A percentile compares a stretch with the other conserved stretches of the same genome.
Conservation (phyloP, 2,888 invertebrate genomes). For the Podotricha telesiphe region DNA sequence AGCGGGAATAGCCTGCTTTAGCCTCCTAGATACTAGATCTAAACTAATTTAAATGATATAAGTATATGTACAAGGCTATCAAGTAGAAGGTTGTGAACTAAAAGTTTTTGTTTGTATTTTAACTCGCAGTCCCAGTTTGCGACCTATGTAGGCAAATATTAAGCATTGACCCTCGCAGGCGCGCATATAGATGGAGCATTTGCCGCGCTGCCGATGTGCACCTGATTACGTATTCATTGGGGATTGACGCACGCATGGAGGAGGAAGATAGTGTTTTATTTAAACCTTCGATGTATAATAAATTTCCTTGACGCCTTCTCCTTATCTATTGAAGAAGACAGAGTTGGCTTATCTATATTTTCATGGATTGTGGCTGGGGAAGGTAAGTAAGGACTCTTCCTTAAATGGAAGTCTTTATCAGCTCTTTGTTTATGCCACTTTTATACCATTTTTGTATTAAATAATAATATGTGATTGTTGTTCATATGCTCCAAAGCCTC, state of each 20-base stretch:
- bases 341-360: too few relatives aligned
- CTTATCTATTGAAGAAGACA: neutral
- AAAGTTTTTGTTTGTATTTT: neutral
- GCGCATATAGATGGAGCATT: slow-evolving; percentile 70
- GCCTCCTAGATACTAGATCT: neutral
- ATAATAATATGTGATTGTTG: too few relatives aligned
- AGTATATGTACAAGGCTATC: too few relatives aligned
- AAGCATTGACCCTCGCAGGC: slow-evolving; percentile 61
- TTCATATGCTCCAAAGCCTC: too few relatives aligned
- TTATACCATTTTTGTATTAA: too few relatives aligned
- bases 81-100: too few relatives aligned
- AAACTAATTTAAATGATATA: neutral
- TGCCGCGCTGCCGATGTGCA: slow-evolving; percentile 56
- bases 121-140: neutral
- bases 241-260: slow-evolving; percentile 55
- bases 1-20: too few relatives aligned
- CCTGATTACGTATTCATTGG: slow-evolving; percentile 76
- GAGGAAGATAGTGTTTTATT: slow-evolving; percentile 21
- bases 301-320: neutral
- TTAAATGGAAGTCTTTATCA: too few relatives aligned
- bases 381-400: neutral
- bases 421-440: too few relatives aligned
- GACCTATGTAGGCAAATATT: slow-evolving; percentile 51
- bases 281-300: neutral
- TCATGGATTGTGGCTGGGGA: neutral